These are phyloP conservation scores for Nyctalus aviator DNA, from an alignment of 2,797 vertebrate species.

Conservation along the genomic window DNA sequence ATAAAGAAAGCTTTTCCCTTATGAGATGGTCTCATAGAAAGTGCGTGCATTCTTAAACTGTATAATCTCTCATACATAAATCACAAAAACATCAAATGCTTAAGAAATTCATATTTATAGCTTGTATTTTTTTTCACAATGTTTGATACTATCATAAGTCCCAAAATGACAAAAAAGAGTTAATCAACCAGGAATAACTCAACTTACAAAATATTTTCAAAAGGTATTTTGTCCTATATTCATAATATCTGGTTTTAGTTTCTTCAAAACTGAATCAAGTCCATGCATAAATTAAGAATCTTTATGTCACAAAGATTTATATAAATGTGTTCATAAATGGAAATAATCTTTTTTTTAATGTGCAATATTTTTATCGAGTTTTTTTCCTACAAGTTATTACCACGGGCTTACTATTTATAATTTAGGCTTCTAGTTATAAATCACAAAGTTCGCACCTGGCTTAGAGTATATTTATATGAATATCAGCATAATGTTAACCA, in stretches of 20 bases:
- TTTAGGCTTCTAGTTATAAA: slow-evolving; percentile 66
- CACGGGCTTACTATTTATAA: slow-evolving; percentile 33
- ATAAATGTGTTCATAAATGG: slow-evolving; percentile 44
- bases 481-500: slow-evolving; percentile 37
- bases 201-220: slow-evolving; percentile 54
- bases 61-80: slow-evolving; percentile 10
- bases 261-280: slow-evolving; percentile 45
- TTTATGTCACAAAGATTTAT: slow-evolving; percentile 46
- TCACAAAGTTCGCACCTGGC: slow-evolving; percentile 53
- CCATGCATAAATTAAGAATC: slow-evolving; percentile 31
- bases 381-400: slow-evolving; percentile 44
- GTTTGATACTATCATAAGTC: not conserved
- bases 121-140: not conserved
- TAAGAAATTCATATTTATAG: slow-evolving; percentile 8
- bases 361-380: slow-evolving; percentile 57
- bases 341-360: slow-evolving; percentile 56
- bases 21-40: slow-evolving; percentile 1
- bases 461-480: slow-evolving; percentile 43
- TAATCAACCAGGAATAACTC: slow-evolving; percentile 39
- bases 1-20: not conserved
- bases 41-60: not conserved
- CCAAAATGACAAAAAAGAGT: not conserved
- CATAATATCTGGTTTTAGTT: slow-evolving; percentile 40
- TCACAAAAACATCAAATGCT: slow-evolving; percentile 28
- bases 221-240: slow-evolving; percentile 31